A percentile compares a stretch with the other conserved stretches of the same genome.
Evolutionary conservation across 2,797 vertebrate species (phyloP).

Genomic region (Myripristis murdjan): DNA sequence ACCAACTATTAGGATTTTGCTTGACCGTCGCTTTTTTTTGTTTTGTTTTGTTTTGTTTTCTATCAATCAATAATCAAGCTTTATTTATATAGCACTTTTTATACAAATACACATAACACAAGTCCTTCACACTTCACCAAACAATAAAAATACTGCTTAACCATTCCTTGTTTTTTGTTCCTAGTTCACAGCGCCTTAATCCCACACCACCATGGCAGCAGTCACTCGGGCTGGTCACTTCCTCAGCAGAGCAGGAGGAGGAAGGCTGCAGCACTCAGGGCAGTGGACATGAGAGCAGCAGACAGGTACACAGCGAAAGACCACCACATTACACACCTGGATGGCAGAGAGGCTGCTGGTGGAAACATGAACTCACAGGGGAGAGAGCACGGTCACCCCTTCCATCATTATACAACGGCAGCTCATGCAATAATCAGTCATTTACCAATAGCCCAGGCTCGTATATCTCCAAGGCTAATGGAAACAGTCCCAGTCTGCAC

Average conservation of each 20-base stretch:
- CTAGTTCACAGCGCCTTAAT: slow-evolving; percentile 55
- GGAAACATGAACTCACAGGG: slow-evolving; percentile 8
- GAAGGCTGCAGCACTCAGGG: slow-evolving; percentile 47
- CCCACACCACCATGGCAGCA: slow-evolving; percentile 75
- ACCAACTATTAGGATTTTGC: not conserved
- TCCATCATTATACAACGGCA: slow-evolving; percentile 6
- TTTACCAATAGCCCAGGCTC: slow-evolving; percentile 15
- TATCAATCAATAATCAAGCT: too few species aligned
- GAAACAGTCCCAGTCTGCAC: slow-evolving; percentile 10
- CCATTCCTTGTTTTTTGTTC: slow-evolving; percentile 3
- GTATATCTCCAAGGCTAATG: not conserved
- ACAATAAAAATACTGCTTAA: too few species aligned
- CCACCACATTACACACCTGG: not conserved
- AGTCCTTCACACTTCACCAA: too few species aligned
- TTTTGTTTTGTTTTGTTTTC: not conserved
- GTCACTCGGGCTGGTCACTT: slow-evolving; percentile 78
- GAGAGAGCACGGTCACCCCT: slow-evolving; percentile 5
- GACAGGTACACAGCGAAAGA: slow-evolving; percentile 8
- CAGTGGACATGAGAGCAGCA: slow-evolving; percentile 26
- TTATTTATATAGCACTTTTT: too few species aligned
- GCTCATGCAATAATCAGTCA: slow-evolving; percentile 17
- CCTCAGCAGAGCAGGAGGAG: slow-evolving; percentile 81
- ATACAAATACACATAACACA: too few species aligned
- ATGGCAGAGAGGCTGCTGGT: slow-evolving; percentile 8
- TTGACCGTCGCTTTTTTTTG: not conserved